phyloP scores from a whole-genome alignment of 2,797 vertebrate genomes.

The Pipistrellus pipistrellus region DNA sequence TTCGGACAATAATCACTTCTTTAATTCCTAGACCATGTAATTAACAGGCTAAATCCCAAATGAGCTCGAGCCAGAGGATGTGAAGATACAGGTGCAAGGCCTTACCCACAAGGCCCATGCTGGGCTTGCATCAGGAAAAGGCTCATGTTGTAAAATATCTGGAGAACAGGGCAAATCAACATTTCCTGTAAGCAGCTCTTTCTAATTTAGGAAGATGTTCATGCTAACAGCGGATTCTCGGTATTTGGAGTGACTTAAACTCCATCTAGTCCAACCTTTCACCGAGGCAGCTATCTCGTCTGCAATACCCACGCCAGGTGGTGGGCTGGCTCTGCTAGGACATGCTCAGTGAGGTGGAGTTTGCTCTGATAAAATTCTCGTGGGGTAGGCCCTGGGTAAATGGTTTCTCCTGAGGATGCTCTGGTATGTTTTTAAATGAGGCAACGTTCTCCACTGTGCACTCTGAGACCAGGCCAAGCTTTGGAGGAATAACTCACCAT shows the following conservation, averaged over 20 bases:
- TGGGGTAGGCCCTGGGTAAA: no score
- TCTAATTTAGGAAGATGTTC: slow-evolving; percentile 57
- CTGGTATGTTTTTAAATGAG: not conserved
- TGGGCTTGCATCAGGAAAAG: not conserved
- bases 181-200: slow-evolving; percentile 63
- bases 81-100: not conserved
- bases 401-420: not conserved
- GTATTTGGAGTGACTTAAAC: slow-evolving; percentile 48
- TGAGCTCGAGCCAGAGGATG: not conserved
- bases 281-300: not conserved
- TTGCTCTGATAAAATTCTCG: not conserved
- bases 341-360: not conserved
- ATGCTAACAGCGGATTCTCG: slow-evolving; percentile 33
- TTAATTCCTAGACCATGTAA: not conserved
- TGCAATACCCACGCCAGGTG: not conserved
- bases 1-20: not conserved
- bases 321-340: not conserved
- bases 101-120: not conserved
- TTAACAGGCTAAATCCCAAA: not conserved
- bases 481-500: not conserved
- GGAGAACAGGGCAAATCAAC: slow-evolving; percentile 51
- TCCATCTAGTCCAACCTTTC: not conserved
- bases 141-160: slow-evolving; percentile 30
- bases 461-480: not conserved
- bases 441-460: not conserved